These are phyloP conservation scores for Rhabdomys pumilio DNA, from an alignment of 2,797 vertebrate genomes.

Conservation along the genomic window DNA sequence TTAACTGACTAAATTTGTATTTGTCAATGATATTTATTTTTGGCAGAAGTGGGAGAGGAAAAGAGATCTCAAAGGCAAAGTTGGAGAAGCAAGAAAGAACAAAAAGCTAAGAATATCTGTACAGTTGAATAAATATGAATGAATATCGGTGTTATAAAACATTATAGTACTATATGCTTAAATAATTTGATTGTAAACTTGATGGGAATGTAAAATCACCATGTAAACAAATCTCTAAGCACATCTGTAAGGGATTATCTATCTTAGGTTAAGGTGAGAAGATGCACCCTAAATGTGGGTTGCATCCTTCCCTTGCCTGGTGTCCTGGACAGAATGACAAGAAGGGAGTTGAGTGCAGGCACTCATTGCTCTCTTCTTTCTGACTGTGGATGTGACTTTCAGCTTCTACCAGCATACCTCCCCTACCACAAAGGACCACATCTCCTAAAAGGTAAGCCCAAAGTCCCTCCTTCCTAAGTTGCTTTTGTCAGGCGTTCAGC, in stretches of 20 bases:
- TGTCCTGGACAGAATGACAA: background rate
- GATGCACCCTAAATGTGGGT: background rate
- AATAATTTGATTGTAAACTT: background rate
- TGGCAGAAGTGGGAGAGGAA: background rate
- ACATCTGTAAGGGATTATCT: background rate
- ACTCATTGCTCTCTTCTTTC: background rate
- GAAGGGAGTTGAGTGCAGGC: background rate
- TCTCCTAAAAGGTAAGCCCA: background rate
- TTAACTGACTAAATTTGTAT: background rate
- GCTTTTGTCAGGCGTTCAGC: background rate
- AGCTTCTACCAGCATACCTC: background rate
- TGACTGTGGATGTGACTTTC: background rate
- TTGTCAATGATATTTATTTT: constrained; percentile 9
- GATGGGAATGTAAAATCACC: background rate
- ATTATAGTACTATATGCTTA: background rate
- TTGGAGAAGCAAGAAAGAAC: background rate
- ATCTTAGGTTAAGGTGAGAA: background rate
- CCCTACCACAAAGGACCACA: background rate
- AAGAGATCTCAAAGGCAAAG: background rate
- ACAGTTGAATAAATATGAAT: background rate
- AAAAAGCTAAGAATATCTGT: background rate
- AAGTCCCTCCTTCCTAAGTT: no score
- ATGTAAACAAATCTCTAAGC: background rate
- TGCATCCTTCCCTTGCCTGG: no score
- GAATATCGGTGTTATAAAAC: background rate